These are phyloP conservation scores for Drosophila prostipennis DNA, from an alignment of 2,888 invertebrate genomes.

Conservation along the genomic window DNA sequence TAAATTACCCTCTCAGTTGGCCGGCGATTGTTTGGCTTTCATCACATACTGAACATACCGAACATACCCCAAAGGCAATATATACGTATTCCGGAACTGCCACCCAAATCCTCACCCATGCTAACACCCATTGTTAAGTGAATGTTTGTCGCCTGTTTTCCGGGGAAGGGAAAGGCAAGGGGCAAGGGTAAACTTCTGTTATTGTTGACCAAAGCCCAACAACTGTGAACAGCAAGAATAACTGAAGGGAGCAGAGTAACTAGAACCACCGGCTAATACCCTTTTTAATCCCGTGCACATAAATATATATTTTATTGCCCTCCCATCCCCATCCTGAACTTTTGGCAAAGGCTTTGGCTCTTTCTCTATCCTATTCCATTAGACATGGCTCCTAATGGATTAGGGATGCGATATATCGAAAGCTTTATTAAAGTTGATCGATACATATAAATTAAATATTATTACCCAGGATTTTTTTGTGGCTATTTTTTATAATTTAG, in stretches of 20 bases:
- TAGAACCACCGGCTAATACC: slow-evolving; percentile 58
- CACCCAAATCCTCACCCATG: slow-evolving; percentile 2
- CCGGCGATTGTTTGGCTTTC: slow-evolving; percentile 31
- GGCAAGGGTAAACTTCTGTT: slow-evolving; percentile 34
- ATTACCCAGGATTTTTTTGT: too few relatives aligned
- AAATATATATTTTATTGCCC: slow-evolving; percentile 62
- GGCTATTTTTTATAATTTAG: too few relatives aligned
- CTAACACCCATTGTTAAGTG: slow-evolving; percentile 32
- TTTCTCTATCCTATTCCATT: neutral
- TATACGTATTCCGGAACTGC: neutral
- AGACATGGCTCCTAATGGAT: neutral
- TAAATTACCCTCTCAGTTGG: slow-evolving; percentile 13
- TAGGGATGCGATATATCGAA: neutral
- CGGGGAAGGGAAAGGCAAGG: neutral
- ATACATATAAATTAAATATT: too few relatives aligned
- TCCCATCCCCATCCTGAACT: neutral
- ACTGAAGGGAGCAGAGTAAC: neutral
- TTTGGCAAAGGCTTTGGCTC: neutral
- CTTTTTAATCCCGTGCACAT: slow-evolving; percentile 65
- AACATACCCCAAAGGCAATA: slow-evolving; percentile 2
- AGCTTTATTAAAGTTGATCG: too few relatives aligned
- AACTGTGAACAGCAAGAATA: slow-evolving; percentile 38
- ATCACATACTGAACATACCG: slow-evolving; percentile 20
- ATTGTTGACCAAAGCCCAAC: slow-evolving; percentile 41
- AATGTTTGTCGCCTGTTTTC: slow-evolving; percentile 51